These are phyloP conservation scores for Drosophila setosimentum DNA, from an alignment of 2,888 invertebrate species.

Conservation along the genomic window DNA sequence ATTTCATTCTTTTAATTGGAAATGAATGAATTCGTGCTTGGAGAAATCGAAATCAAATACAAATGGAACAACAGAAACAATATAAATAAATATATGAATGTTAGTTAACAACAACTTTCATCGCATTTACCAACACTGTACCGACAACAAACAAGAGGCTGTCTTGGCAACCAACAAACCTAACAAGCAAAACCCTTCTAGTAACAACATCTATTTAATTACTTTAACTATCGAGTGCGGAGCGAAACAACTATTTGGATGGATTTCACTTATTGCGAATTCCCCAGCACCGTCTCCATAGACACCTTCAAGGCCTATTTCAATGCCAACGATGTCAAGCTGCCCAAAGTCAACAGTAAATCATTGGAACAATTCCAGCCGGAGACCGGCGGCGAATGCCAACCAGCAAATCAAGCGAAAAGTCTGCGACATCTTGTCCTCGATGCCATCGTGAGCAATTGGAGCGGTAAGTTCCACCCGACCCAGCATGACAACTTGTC, in stretches of 20 bases:
- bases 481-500: slow-evolving; percentile 15
- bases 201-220: slow-evolving; percentile 7
- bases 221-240: background rate
- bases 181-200: background rate
- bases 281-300: slow-evolving; percentile 83
- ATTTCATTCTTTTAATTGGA: background rate
- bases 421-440: slow-evolving; percentile 82
- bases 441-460: slow-evolving; percentile 82
- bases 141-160: background rate
- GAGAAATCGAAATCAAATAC: background rate
- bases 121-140: slow-evolving; percentile 7
- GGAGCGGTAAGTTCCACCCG: slow-evolving; percentile 79
- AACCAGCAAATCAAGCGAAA: slow-evolving; percentile 75
- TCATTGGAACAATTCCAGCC: slow-evolving; percentile 50
- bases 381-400: slow-evolving; percentile 59
- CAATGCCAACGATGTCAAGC: slow-evolving; percentile 63
- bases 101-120: background rate
- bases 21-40: background rate
- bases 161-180: slow-evolving; percentile 44
- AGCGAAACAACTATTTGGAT: slow-evolving; percentile 41
- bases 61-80: background rate
- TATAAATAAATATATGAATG: background rate
- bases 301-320: slow-evolving; percentile 84
- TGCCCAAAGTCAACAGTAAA: slow-evolving; percentile 70
- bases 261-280: slow-evolving; percentile 81